Conservation (phyloP, 2,888 invertebrate genomes). For the Piscicola geometra region DNA sequence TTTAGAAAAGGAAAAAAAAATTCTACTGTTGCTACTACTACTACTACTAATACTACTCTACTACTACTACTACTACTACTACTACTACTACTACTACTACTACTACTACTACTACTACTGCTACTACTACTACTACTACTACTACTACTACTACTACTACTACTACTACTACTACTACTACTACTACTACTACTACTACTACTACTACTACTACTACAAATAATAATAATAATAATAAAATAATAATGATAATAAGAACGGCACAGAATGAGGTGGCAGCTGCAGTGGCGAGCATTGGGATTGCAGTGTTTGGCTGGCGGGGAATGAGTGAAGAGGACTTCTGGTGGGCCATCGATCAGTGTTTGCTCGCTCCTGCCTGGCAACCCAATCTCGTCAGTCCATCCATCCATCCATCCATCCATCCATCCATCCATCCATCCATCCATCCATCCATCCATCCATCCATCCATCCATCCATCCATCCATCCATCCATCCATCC, state of each 20-base stretch:
- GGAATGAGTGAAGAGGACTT: constrained; percentile 99
- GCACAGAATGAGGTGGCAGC: constrained; percentile 92
- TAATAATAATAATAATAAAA: not conserved
- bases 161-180: constrained; percentile 24
- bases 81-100: constrained; percentile 24
- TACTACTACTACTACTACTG: constrained; percentile 22
- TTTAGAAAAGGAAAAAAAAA: no score
- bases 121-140: constrained; percentile 21
- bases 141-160: constrained; percentile 24
- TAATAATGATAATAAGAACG: not conserved
- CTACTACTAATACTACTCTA: constrained; percentile 14
- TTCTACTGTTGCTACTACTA: no score
- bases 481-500: no score
- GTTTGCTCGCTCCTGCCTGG: constrained; percentile 84
- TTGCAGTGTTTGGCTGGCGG: constrained; percentile 98
- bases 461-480: no score
- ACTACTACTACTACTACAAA: not conserved
- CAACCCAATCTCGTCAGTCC: constrained; percentile 75
- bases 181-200: not conserved
- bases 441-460: no score
- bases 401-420: no score
- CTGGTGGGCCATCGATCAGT: constrained; percentile 98
- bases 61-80: constrained; percentile 24
- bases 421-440: no score
- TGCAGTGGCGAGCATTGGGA: constrained; percentile 84